Percentiles rank a stretch among this genome's conserved stretches.
phyloP scores from a whole-genome alignment of 1,140 invertebrate species.

The Neodiprion pinetum region DNA sequence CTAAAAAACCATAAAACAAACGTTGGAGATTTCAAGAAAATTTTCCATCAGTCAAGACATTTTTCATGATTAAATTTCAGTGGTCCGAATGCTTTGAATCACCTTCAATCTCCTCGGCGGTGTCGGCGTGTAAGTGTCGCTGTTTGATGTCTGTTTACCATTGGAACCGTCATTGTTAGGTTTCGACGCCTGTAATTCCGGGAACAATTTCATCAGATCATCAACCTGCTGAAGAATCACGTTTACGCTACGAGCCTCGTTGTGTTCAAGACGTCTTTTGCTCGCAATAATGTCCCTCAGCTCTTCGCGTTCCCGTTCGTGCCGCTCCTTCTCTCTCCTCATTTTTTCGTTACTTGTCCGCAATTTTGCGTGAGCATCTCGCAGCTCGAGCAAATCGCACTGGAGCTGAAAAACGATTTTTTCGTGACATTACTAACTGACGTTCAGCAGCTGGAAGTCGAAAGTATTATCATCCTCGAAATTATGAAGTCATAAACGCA shows the following conservation, averaged over 20 bases:
- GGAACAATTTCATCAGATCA: constrained; percentile 75
- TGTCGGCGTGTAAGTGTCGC: constrained; percentile 61
- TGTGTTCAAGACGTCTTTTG: constrained; percentile 65
- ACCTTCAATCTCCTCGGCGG: constrained; percentile 66
- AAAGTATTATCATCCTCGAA: constrained; percentile 10
- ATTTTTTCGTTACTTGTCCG: constrained; percentile 92
- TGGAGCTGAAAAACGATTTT: constrained; percentile 68
- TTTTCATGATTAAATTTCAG: no score
- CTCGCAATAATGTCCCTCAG: constrained; percentile 62
- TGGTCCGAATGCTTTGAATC: constrained; percentile 14
- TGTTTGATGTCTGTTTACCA: constrained; percentile 47
- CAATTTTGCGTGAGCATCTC: constrained; percentile 90
- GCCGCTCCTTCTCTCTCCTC: constrained; percentile 83
- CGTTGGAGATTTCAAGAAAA: no score
- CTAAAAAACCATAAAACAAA: constrained; percentile 35
- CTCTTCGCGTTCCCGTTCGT: constrained; percentile 83
- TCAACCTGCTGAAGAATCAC: constrained; percentile 80
- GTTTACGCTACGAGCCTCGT: constrained; percentile 72
- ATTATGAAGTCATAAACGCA: background rate
- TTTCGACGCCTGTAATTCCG: constrained; percentile 63
- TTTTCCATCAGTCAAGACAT: no score
- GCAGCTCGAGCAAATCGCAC: constrained; percentile 84
- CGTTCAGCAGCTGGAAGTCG: background rate
- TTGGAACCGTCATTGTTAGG: constrained; percentile 37
- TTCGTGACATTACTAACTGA: background rate